Percentiles rank a stretch among this genome's conserved stretches.
phyloP scores from a whole-genome alignment of 2,888 invertebrate species.

The Poecilobothrus nobilitatus region DNA sequence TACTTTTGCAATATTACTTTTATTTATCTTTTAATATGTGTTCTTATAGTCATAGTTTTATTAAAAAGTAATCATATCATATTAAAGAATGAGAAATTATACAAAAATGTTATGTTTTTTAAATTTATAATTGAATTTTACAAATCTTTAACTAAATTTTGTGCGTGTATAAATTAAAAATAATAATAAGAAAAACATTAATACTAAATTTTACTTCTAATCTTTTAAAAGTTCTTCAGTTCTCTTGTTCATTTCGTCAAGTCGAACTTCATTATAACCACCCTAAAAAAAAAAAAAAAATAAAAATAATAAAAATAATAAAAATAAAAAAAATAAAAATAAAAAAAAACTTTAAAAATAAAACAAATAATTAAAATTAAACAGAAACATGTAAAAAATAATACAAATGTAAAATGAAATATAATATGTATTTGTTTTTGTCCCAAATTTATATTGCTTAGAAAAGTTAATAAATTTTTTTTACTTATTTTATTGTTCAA shows the following conservation, averaged over 20 bases:
- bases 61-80: no score
- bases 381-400: conserved; percentile 6
- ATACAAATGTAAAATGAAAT: not conserved
- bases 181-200: not conserved
- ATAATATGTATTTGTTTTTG: no score
- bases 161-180: not conserved
- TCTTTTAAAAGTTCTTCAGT: conserved; percentile 18
- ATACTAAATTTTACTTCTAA: not conserved
- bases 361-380: not conserved
- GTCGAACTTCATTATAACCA: not conserved
- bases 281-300: not conserved
- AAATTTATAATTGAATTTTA: no score
- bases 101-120: no score
- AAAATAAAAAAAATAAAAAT: not conserved
- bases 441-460: no score
- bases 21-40: no score
- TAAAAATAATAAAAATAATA: not conserved
- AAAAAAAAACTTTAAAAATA: not conserved
- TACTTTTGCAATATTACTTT: no score
- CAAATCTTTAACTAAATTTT: not conserved
- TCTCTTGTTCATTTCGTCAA: conserved; percentile 18
- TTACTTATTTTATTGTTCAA: no score
- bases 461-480: no score
- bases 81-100: no score
- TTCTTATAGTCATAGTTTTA: no score